Conservation (phyloP, 64 coral and sea anemone species). For the Stichodactyla mertensii region DNA sequence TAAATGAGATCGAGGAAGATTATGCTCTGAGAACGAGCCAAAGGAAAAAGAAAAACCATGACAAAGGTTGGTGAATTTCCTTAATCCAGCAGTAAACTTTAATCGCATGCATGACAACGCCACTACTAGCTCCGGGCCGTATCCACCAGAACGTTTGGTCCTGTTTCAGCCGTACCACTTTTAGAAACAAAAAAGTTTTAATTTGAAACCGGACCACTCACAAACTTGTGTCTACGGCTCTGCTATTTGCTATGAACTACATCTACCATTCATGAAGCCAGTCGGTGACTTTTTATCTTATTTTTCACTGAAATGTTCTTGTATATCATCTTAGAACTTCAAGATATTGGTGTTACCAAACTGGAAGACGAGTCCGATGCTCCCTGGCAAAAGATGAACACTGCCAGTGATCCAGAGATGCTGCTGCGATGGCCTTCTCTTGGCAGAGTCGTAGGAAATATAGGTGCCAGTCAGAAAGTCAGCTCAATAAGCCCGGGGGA, state of each 20-base stretch:
- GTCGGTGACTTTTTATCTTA: not conserved
- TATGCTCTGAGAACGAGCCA: not conserved
- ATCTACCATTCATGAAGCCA: too few relatives aligned
- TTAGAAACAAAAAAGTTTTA: too few relatives aligned
- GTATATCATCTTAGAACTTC: not conserved
- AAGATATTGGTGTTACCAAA: not conserved
- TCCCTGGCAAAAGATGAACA: not conserved
- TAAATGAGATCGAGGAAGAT: not conserved
- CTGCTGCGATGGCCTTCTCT: conserved; percentile 53
- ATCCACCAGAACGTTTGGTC: too few relatives aligned
- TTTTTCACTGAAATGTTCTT: not conserved
- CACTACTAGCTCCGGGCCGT: too few relatives aligned
- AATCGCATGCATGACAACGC: not conserved
- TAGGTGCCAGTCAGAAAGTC: conserved; percentile 38
- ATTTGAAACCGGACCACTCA: too few relatives aligned
- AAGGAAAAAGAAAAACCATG: not conserved
- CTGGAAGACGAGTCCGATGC: not conserved
- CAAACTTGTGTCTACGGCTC: too few relatives aligned
- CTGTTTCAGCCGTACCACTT: too few relatives aligned
- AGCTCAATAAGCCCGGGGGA: conserved; percentile 63
- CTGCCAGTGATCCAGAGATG: conserved; percentile 59
- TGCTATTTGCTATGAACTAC: too few relatives aligned
- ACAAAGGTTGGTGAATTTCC: not conserved
- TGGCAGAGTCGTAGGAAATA: conserved; percentile 32
- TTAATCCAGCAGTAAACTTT: not conserved